Evolutionary conservation across 2,797 vertebrate species (phyloP).

Genomic region (Dipus sagitta): DNA sequence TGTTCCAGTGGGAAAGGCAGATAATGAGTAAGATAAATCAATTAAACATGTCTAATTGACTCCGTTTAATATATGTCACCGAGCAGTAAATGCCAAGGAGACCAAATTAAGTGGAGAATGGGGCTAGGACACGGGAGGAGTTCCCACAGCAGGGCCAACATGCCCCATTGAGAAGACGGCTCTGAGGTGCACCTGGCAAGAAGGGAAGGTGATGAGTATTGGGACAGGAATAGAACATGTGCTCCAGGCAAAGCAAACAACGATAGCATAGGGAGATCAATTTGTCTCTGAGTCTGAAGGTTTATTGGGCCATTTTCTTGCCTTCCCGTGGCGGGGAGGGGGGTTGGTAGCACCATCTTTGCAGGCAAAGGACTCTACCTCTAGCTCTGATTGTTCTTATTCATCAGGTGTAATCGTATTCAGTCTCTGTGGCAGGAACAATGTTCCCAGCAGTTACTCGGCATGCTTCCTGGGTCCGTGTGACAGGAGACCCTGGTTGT

Average conservation of each 20-base stretch:
- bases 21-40: not conserved
- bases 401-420: not conserved
- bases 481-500: constrained; percentile 7
- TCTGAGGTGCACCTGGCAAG: not conserved
- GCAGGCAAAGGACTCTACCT: not conserved
- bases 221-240: fast-evolving
- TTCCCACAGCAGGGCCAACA: not conserved
- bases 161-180: not conserved
- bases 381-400: not conserved
- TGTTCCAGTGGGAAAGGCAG: constrained; percentile 11
- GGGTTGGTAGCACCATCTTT: too few relatives aligned
- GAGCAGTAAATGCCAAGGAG: not conserved
- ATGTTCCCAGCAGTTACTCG: not conserved
- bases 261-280: fast-evolving
- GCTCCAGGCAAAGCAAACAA: too few relatives aligned
- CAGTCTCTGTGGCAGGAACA: too few relatives aligned
- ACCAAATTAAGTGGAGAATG: not conserved
- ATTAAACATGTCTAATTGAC: constrained; percentile 40
- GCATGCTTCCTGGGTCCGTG: not conserved
- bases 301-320: too few relatives aligned
- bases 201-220: fast-evolving
- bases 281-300: not conserved
- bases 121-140: not conserved
- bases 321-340: not conserved
- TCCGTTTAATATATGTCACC: not conserved